Conservation (phyloP, 2,797 vertebrate genomes). For the Arrhamphus sclerolepis region DNA sequence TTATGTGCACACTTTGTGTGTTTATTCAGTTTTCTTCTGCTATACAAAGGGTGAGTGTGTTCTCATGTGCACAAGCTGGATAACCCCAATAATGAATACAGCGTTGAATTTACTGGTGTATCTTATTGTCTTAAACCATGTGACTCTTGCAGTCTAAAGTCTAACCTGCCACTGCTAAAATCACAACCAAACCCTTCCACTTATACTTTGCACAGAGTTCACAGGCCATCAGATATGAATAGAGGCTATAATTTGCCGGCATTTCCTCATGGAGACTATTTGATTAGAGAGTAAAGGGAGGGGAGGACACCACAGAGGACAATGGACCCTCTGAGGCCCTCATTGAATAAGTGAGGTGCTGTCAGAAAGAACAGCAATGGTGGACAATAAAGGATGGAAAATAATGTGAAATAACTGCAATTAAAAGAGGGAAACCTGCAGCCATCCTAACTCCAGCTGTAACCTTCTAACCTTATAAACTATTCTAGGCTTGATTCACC, state of each 20-base stretch:
- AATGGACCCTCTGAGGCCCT: constrained; percentile 73
- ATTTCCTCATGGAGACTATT: constrained; percentile 80
- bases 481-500: too few species aligned
- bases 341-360: not conserved
- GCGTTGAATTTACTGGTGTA: constrained; percentile 24
- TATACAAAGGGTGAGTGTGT: not conserved
- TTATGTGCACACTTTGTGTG: constrained; percentile 12
- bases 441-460: too few species aligned
- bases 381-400: constrained; percentile 6
- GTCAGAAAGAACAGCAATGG: constrained; percentile 16
- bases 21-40: not conserved
- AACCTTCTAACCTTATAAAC: too few species aligned
- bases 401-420: not conserved
- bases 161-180: constrained; percentile 23
- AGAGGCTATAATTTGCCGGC: constrained; percentile 79
- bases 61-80: constrained; percentile 15
- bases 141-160: constrained; percentile 23
- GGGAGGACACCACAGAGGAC: constrained; percentile 61
- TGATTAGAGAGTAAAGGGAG: constrained; percentile 68
- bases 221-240: constrained; percentile 80
- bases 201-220: constrained; percentile 50
- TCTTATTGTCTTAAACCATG: constrained; percentile 32
- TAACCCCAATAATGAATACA: constrained; percentile 62
- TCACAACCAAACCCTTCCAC: constrained; percentile 8
- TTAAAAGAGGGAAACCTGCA: too few species aligned